A percentile compares a stretch with the other conserved stretches of the same genome.
Evolutionary conservation across 2,888 invertebrate species (phyloP).

Genomic region (Ellobium chinense): DNA sequence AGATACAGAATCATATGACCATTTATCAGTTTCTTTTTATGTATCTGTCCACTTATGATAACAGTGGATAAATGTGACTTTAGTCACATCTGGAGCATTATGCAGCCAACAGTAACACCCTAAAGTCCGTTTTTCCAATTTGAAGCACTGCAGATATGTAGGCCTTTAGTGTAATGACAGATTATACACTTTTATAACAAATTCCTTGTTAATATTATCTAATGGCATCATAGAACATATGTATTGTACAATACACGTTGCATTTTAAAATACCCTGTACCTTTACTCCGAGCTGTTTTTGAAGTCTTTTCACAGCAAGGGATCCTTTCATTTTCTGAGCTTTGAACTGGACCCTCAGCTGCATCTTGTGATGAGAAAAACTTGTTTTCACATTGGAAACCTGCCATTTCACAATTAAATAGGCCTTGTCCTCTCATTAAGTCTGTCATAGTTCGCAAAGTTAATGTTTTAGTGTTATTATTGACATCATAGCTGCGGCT

Average conservation of each 20-base stretch:
- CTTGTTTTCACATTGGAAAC: slow-evolving; percentile 16
- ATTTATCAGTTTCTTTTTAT: too few species aligned
- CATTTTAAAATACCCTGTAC: not conserved
- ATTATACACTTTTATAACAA: too few species aligned
- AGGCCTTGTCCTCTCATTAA: not conserved
- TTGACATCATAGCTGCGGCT: slow-evolving; percentile 19
- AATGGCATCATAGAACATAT: not conserved
- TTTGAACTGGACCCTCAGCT: slow-evolving; percentile 6
- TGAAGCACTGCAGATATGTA: too few species aligned
- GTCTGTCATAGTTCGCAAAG: not conserved
- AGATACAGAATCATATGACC: too few species aligned
- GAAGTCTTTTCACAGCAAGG: slow-evolving; percentile 5
- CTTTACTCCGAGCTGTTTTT: not conserved
- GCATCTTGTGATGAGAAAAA: not conserved
- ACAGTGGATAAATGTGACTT: too few species aligned
- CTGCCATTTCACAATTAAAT: not conserved
- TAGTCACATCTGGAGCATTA: too few species aligned
- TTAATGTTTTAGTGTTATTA: not conserved
- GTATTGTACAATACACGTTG: not conserved
- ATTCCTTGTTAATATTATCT: not conserved
- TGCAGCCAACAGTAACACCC: too few species aligned
- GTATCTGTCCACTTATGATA: too few species aligned
- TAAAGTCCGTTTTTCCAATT: too few species aligned
- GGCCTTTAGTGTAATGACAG: too few species aligned
- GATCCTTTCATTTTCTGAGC: not conserved